phyloP scores from a whole-genome alignment of 2,113 vertebrate genomes.

The Gavia stellata region DNA sequence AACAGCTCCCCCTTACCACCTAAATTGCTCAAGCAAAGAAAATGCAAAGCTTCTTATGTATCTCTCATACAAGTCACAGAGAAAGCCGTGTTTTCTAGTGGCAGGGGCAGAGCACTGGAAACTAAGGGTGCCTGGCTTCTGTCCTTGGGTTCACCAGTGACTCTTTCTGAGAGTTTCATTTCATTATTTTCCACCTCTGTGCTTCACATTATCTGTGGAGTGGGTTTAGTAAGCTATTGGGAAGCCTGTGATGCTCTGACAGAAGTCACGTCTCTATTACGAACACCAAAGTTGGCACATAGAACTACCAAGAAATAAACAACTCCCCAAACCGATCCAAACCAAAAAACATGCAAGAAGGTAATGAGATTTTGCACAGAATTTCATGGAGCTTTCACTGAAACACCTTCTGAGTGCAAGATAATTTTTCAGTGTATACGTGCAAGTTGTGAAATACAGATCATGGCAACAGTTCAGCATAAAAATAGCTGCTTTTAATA shows the following conservation, averaged over 20 bases:
- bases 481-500: constrained; percentile 53
- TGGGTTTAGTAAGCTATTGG: neutral
- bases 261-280: neutral
- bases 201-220: neutral
- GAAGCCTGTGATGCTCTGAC: neutral
- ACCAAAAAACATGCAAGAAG: neutral
- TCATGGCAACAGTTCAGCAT: constrained; percentile 15
- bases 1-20: neutral
- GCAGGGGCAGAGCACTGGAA: neutral
- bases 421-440: neutral
- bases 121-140: neutral
- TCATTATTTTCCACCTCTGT: neutral
- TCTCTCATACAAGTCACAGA: neutral
- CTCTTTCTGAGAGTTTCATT: neutral
- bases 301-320: neutral
- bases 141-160: neutral
- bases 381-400: neutral
- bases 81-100: neutral
- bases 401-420: constrained; percentile 4
- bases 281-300: neutral
- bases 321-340: neutral
- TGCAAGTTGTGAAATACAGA: constrained; percentile 24
- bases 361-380: constrained; percentile 28
- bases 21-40: neutral
- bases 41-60: neutral